phyloP scores from a whole-genome alignment of 2,113 vertebrate species.

The Salminus brasiliensis region DNA sequence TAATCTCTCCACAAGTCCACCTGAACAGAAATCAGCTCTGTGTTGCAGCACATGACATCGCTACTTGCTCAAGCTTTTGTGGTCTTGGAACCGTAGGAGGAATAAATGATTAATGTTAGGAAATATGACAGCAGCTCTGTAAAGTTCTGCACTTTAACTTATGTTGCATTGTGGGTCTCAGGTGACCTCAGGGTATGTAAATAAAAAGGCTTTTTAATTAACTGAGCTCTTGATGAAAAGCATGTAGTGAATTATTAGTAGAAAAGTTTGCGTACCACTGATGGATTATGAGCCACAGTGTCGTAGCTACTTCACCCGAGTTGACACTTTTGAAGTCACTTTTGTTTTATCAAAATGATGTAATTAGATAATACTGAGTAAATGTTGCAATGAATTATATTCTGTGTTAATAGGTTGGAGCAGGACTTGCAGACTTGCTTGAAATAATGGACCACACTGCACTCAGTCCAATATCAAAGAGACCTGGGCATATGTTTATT shows the following conservation, averaged over 20 bases:
- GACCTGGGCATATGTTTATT: too few relatives aligned
- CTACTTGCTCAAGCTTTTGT: neutral
- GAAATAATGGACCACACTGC: too few relatives aligned
- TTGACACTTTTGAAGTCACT: neutral
- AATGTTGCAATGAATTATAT: too few relatives aligned
- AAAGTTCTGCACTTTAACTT: neutral
- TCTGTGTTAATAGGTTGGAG: too few relatives aligned
- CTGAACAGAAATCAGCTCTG: neutral
- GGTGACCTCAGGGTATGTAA: neutral
- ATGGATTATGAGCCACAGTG: neutral
- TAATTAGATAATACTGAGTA: too few relatives aligned
- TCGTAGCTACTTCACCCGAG: neutral
- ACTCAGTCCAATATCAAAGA: too few relatives aligned
- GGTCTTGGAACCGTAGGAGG: neutral
- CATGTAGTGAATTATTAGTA: neutral
- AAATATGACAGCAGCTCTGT: neutral
- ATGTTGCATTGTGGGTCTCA: constrained; percentile 6
- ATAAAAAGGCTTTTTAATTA: constrained; percentile 17
- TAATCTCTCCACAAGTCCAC: neutral
- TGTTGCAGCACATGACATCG: neutral
- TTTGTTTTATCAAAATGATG: neutral
- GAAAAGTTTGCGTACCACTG: neutral
- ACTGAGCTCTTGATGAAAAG: neutral
- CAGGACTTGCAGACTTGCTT: too few relatives aligned
- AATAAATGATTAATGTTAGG: neutral